phyloP scores from a whole-genome alignment of 2,113 vertebrate genomes.

The Archocentrus centrarchus region DNA sequence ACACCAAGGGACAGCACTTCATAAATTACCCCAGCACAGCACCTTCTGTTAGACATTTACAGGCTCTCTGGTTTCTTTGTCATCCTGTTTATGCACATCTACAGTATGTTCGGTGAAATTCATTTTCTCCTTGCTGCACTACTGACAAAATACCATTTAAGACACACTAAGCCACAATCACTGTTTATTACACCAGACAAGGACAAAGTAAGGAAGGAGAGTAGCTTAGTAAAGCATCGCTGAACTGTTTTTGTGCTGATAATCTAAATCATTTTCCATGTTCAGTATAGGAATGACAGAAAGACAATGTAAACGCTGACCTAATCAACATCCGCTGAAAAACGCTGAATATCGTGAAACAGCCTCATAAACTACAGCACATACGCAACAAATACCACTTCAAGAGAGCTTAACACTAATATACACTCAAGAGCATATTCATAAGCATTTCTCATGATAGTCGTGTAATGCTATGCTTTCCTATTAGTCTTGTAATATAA shows the following conservation, averaged over 20 bases:
- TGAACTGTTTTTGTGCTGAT: slow-evolving; percentile 64
- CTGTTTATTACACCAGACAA: slow-evolving; percentile 58
- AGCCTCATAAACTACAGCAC: background rate
- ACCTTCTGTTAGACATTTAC: slow-evolving; percentile 59
- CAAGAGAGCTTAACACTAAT: background rate
- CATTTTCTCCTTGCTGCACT: slow-evolving; percentile 55
- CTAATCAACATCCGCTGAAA: slow-evolving; percentile 55
- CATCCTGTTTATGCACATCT: slow-evolving; percentile 57
- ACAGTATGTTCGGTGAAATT: slow-evolving; percentile 49
- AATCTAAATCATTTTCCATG: slow-evolving; percentile 67
- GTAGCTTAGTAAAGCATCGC: slow-evolving; percentile 55
- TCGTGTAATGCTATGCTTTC: too few species aligned
- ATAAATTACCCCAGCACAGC: slow-evolving; percentile 54
- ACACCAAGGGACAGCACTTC: slow-evolving; percentile 36
- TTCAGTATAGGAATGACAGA: slow-evolving; percentile 41
- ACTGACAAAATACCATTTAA: slow-evolving; percentile 53
- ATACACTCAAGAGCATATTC: background rate
- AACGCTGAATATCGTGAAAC: slow-evolving; percentile 59
- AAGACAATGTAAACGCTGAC: slow-evolving; percentile 66
- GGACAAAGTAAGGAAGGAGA: slow-evolving; percentile 52
- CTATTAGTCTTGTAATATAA: too few species aligned
- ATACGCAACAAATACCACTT: slow-evolving; percentile 6
- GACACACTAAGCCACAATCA: slow-evolving; percentile 50
- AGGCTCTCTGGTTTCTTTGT: slow-evolving; percentile 55
- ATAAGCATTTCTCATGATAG: too few species aligned